These are phyloP conservation scores for Girardinus metallicus DNA, from an alignment of 2,797 vertebrate species.

Conservation along the genomic window DNA sequence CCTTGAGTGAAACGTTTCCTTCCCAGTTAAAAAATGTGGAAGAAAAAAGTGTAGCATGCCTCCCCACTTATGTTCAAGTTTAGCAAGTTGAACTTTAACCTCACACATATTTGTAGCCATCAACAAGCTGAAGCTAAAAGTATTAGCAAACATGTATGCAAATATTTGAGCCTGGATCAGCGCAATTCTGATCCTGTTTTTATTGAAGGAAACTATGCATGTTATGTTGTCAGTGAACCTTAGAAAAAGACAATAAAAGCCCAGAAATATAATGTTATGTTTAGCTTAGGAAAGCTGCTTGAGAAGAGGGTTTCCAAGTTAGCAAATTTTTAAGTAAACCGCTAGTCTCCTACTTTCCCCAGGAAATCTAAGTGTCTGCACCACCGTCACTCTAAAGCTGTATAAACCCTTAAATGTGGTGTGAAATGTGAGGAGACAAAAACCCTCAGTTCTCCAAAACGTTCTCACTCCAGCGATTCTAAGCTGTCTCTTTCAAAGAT, in stretches of 20 bases:
- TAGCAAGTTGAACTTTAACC: neutral
- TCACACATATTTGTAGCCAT: neutral
- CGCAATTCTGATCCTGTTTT: neutral
- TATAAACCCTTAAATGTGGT: neutral
- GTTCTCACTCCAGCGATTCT: neutral
- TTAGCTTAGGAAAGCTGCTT: neutral
- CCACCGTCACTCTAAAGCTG: neutral
- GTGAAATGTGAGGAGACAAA: neutral
- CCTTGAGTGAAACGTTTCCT: no score
- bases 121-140: neutral
- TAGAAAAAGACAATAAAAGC: neutral
- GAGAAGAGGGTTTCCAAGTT: neutral
- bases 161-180: neutral
- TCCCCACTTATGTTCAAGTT: neutral
- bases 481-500: neutral
- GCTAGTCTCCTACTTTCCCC: neutral
- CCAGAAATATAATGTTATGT: neutral
- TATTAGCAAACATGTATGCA: neutral
- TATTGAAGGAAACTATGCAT: neutral
- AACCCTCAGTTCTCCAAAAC: neutral
- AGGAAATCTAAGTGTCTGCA: neutral
- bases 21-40: neutral
- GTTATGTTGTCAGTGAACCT: neutral
- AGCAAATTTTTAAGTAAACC: slow-evolving; percentile 1
- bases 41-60: neutral